Conservation (phyloP, 2,113 vertebrate species). For the Onychostoma macrolepis region DNA sequence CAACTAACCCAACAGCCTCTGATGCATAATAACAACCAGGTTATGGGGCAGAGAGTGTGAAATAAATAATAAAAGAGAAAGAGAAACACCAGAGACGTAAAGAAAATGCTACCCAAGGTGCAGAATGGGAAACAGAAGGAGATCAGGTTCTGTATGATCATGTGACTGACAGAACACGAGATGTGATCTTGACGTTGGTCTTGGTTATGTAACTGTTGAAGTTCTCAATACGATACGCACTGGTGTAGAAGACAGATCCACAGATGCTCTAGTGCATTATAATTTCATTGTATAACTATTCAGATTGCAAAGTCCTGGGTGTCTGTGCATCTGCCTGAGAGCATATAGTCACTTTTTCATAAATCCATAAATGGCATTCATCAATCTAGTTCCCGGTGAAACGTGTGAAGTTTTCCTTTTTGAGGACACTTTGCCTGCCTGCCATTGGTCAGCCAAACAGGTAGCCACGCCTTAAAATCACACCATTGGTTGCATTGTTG, state of each 20-base stretch:
- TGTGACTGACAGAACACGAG: slow-evolving; percentile 6
- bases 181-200: slow-evolving; percentile 43
- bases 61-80: slow-evolving; percentile 1
- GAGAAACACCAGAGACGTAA: neutral
- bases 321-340: neutral
- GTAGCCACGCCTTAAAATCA: neutral
- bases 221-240: slow-evolving; percentile 26
- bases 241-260: slow-evolving; percentile 42
- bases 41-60: neutral
- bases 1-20: slow-evolving; percentile 16
- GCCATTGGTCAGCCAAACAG: neutral
- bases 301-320: neutral
- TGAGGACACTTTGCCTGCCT: neutral
- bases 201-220: slow-evolving; percentile 54
- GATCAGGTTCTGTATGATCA: slow-evolving; percentile 5
- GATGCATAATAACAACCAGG: neutral
- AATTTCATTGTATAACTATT: slow-evolving; percentile 1
- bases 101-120: neutral
- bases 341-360: neutral
- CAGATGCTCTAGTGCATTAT: slow-evolving; percentile 43
- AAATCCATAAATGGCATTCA: neutral
- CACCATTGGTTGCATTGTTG: neutral
- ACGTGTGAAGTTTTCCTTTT: neutral
- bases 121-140: slow-evolving; percentile 3
- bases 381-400: neutral